Evolutionary conservation across 64 coral and sea anemone genomes (phyloP), one percentile per base, ranked within the genome.

Genomic region (Catalaphyllia jardinei): DNA sequence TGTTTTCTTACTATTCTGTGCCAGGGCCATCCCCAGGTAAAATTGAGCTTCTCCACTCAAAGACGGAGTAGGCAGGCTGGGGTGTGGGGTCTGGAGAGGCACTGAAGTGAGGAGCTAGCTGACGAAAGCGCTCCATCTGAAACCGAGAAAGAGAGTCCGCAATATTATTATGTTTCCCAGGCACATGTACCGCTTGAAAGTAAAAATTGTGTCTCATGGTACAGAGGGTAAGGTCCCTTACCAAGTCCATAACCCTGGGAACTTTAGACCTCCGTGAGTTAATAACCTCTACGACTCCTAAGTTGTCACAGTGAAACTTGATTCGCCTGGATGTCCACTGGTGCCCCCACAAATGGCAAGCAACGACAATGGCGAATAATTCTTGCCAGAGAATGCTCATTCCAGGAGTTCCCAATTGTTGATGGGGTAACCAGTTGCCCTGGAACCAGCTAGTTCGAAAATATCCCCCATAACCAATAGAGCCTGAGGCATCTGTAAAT

Each of bases 81-180:
- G 46, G 52, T 77, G n/a, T n/a, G 30, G 75, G 75, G 75, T 77
- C 75, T 52, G 75, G 42, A 51, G 75, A 5, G n/a, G 42, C 14
- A 55, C 20, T 54, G 64, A 8, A 25, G 19, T 72, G 63, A 22
- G 83, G 67, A 13, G 83, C 82, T 52, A 86, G 63, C 33, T 86
- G 82, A 2, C 30, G 62, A 20, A 86, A 72, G 11, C 62, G 61
- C 18, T 54, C 31, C 38, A 86, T 74, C 83, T 73, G 83, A 72
- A 86, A 86, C 0, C 82, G 64, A 86, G 64, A 72, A 14, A 86
- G 82, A 72, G 64, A 42, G 82, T 86, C 82, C 27, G 82, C 82
- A 24, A 72, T 86, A 20, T 86, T 33, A 28, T 86, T 86, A 50
- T 18, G 0, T 22, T 12, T 49, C 22, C 82, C 82, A 51, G 82